A percentile compares a stretch with the other conserved stretches of the same genome.
Evolutionary conservation across 2,113 vertebrate genomes (phyloP).

Genomic region (Tyto alba): DNA sequence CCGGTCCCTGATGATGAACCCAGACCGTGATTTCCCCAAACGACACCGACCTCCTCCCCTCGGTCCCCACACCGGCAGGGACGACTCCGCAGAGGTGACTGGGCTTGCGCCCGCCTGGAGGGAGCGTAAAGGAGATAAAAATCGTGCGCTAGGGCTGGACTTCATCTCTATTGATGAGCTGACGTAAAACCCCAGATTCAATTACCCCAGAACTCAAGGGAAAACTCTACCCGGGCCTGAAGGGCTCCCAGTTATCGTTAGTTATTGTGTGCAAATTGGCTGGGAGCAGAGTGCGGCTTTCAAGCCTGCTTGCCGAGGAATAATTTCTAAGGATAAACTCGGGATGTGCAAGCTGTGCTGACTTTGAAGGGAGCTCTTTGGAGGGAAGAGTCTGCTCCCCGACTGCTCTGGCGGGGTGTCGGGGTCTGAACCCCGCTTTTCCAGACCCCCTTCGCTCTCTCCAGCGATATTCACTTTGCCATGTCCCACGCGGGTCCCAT

Average conservation of each 20-base stretch:
- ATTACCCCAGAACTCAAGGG: background rate
- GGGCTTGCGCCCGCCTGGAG: background rate
- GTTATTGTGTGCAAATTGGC: background rate
- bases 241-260: background rate
- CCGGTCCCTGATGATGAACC: fast-evolving
- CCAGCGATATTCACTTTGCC: background rate
- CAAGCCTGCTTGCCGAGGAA: background rate
- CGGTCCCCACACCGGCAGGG: background rate
- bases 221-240: background rate
- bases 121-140: background rate
- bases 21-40: background rate
- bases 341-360: fast-evolving
- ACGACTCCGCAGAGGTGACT: background rate
- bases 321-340: background rate
- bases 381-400: background rate
- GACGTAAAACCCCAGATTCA: background rate
- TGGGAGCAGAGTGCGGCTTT: background rate
- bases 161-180: slow-evolving; percentile 18
- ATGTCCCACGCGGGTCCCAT: fast-evolving
- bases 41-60: background rate
- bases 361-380: background rate
- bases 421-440: background rate
- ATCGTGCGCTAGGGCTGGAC: background rate
- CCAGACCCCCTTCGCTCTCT: background rate
- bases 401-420: fast-evolving